These are phyloP conservation scores for Serinus canaria DNA, from an alignment of 2,113 vertebrate species.

Conservation along the genomic window DNA sequence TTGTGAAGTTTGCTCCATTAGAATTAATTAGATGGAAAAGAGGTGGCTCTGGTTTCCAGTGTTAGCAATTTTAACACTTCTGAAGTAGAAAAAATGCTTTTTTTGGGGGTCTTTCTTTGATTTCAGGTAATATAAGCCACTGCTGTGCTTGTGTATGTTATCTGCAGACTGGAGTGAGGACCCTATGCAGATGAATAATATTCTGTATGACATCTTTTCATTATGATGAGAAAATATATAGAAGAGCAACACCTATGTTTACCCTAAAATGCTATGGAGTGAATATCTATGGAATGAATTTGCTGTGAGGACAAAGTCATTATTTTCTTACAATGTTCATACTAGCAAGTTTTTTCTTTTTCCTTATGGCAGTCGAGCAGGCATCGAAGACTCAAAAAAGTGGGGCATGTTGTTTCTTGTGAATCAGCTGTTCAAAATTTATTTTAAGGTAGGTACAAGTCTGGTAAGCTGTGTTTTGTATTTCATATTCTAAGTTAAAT, in stretches of 20 bases:
- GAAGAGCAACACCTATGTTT: neutral
- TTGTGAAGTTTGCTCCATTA: neutral
- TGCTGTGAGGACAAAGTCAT: neutral
- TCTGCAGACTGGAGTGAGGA: neutral
- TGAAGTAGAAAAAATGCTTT: neutral
- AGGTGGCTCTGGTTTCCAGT: neutral
- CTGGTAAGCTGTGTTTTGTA: neutral
- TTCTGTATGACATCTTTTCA: neutral
- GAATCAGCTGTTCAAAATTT: constrained; percentile 98
- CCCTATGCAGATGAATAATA: neutral
- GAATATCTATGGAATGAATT: neutral
- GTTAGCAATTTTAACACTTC: neutral
- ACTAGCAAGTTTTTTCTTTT: neutral
- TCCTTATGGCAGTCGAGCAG: constrained; percentile 81
- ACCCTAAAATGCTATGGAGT: neutral
- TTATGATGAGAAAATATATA: neutral
- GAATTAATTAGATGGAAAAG: neutral
- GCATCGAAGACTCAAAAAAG: constrained; percentile 96
- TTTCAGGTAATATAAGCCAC: neutral
- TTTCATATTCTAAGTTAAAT: neutral
- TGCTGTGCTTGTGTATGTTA: neutral
- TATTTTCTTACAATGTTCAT: neutral
- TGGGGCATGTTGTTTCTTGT: constrained; percentile 99
- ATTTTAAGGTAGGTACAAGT: constrained; percentile 88
- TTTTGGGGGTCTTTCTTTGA: neutral